Conservation (phyloP, 1,140 invertebrate species). For the Philotrypesis tridentata region DNA sequence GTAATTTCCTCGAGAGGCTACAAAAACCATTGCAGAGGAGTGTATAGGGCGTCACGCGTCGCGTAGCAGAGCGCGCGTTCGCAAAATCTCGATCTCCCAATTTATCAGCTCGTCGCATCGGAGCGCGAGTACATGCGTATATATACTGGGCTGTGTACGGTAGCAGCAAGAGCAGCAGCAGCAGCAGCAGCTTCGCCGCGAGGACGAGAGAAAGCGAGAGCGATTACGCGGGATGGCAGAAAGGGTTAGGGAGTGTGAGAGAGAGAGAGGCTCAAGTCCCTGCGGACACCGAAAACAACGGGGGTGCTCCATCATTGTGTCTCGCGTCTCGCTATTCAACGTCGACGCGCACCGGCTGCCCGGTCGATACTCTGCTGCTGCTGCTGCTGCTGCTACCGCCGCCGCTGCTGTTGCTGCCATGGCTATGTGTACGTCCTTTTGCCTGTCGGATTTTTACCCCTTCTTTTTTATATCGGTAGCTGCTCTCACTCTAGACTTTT, state of each 20-base stretch:
- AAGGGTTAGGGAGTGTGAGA: slow-evolving; percentile 49
- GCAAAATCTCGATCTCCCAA: slow-evolving; percentile 29
- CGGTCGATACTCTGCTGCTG: too few relatives aligned
- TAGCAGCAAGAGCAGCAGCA: too few relatives aligned
- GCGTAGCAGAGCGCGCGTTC: neutral
- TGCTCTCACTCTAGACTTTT: too few relatives aligned
- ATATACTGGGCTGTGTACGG: too few relatives aligned
- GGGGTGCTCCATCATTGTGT: slow-evolving; percentile 40
- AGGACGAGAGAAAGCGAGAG: neutral
- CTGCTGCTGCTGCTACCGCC: too few relatives aligned
- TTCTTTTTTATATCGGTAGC: neutral
- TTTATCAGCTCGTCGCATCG: slow-evolving; percentile 45
- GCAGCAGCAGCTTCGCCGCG: neutral
- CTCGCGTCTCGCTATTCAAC: slow-evolving; percentile 1
- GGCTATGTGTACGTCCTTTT: too few relatives aligned
- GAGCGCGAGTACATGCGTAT: neutral
- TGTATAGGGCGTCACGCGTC: slow-evolving; percentile 29
- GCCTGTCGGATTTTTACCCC: neutral
- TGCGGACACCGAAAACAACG: slow-evolving; percentile 37
- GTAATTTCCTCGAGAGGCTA: slow-evolving; percentile 17
- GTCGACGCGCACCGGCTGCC: neutral
- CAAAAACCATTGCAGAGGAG: slow-evolving; percentile 30
- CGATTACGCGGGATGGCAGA: slow-evolving; percentile 9
- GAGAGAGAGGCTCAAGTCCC: slow-evolving; percentile 45
- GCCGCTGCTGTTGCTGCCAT: too few relatives aligned